phyloP scores from a whole-genome alignment of 2,113 vertebrate species.

The Colossoma macropomum region DNA sequence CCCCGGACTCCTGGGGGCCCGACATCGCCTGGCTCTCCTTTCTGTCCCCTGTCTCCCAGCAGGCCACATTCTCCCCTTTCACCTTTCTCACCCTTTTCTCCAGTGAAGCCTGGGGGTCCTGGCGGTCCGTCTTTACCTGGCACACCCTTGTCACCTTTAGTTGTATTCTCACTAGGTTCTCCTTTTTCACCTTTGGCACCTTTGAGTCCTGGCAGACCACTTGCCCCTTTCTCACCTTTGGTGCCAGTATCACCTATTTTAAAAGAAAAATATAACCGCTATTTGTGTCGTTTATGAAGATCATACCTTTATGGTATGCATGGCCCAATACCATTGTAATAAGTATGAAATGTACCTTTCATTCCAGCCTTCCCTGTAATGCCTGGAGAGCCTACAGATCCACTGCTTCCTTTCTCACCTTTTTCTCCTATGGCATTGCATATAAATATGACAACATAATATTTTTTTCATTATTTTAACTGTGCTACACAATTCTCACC shows the following conservation, averaged over 20 bases:
- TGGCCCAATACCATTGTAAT: no score
- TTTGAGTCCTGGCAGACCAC: slow-evolving; percentile 81
- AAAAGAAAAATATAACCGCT: slow-evolving; percentile 10
- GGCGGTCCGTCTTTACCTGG: slow-evolving; percentile 66
- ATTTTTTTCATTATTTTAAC: neutral
- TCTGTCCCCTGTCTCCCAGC: slow-evolving; percentile 82
- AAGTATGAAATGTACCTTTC: slow-evolving; percentile 77
- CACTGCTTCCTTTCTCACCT: slow-evolving; percentile 87
- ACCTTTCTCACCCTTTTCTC: slow-evolving; percentile 86
- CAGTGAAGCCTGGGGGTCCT: slow-evolving; percentile 77
- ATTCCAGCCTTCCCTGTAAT: slow-evolving; percentile 87
- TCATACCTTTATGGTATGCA: neutral
- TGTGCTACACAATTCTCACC: slow-evolving; percentile 69
- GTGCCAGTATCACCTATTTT: slow-evolving; percentile 83
- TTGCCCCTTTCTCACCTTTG: slow-evolving; percentile 88
- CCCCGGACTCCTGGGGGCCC: slow-evolving; percentile 85
- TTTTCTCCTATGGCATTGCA: slow-evolving; percentile 79
- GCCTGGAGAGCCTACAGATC: slow-evolving; percentile 81
- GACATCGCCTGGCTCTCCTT: slow-evolving; percentile 82
- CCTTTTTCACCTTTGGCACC: slow-evolving; percentile 87
- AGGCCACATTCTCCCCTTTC: slow-evolving; percentile 84
- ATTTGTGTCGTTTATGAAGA: neutral
- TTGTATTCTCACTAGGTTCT: slow-evolving; percentile 84
- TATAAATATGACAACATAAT: no score
- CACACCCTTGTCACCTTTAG: slow-evolving; percentile 89